Evolutionary conservation across 2,113 vertebrate species (phyloP), one percentile per base, ranked within the genome.

Genomic region (Cnemophilus loriae): DNA sequence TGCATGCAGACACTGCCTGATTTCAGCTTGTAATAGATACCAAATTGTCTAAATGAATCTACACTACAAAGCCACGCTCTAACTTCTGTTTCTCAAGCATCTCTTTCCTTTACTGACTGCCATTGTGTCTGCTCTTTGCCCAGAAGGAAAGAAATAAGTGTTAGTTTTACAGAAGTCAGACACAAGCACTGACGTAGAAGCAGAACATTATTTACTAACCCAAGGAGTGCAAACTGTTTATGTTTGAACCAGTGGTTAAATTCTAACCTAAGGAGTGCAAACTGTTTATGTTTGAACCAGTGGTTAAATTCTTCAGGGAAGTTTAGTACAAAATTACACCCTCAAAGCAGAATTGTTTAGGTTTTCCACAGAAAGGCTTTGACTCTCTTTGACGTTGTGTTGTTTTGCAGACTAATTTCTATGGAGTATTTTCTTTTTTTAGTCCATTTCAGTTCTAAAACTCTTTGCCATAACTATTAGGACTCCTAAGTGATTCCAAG

Each of bases 161-260:
- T 21, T 59, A 56, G 63, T 84, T 76, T 50, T 56, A 75, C 19
- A 33, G 7, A 55, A 55, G 30, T 50, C 50, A 55, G 44, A 39
- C 18, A 35, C 11, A 61, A 83, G 14, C 13, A 32, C 12, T 65
- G 19, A 4, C 0, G 0, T 33, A 86, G 33, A 52, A 37, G 15
- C 19, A 78, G 50, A 56, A 83, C 8, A 6, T 76, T 76, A 41
- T 88, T 84, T 60, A 37, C 61, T 49, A 68, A 87, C 28, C 44
- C 49, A 44, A 50, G 6, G 9, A 27, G 24, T 15, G 21, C 11
- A 47, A 73, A 47, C 6, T 28, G 24, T 10, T 94, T 26, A 23
- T 5, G 1, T 81, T 57, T 71, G 60, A 67, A 27, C 10, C 44
- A 39, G 9, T 4, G 1, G 39, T 64, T 81, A 84, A 88, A 82